These are phyloP conservation scores for Scrobipalpa costella DNA, from an alignment of 2,888 invertebrate species.

Conservation along the genomic window DNA sequence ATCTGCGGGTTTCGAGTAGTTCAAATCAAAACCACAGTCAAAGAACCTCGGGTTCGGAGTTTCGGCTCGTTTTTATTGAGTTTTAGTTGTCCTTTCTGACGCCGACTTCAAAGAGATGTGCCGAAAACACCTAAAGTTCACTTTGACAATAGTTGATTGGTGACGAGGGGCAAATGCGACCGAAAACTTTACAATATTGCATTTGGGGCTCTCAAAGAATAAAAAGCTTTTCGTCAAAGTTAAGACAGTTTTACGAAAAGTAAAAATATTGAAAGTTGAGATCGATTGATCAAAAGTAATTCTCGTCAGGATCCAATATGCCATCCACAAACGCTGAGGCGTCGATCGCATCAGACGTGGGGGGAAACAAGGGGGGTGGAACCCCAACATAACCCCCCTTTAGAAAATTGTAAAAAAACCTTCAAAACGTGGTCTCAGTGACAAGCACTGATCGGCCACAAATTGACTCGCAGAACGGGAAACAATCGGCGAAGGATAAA, in stretches of 20 bases:
- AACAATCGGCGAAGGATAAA: neutral
- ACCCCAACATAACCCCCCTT: no score
- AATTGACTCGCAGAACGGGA: neutral
- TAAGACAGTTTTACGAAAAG: neutral
- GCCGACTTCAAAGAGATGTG: neutral
- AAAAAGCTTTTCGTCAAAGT: neutral
- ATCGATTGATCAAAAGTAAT: conserved; percentile 1
- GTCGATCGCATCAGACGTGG: conserved; percentile 4
- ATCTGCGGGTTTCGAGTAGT: conserved; percentile 3
- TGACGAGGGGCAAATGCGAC: neutral
- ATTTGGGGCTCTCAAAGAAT: neutral
- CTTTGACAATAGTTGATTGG: conserved; percentile 9
- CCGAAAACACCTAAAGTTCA: neutral
- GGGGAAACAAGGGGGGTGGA: neutral
- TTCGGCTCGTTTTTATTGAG: conserved; percentile 4
- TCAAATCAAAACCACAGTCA: neutral
- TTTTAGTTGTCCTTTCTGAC: neutral
- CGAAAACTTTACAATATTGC: conserved; percentile 2
- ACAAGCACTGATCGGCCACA: conserved; percentile 3
- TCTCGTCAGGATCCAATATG: conserved; percentile 1
- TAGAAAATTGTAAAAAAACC: neutral
- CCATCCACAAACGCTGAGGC: neutral
- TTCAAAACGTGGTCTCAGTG: neutral
- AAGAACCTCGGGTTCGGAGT: neutral
- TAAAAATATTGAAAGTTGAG: neutral